Evolutionary conservation across 2,888 invertebrate genomes (phyloP).

Genomic region (Chrysolina haemoptera): DNA sequence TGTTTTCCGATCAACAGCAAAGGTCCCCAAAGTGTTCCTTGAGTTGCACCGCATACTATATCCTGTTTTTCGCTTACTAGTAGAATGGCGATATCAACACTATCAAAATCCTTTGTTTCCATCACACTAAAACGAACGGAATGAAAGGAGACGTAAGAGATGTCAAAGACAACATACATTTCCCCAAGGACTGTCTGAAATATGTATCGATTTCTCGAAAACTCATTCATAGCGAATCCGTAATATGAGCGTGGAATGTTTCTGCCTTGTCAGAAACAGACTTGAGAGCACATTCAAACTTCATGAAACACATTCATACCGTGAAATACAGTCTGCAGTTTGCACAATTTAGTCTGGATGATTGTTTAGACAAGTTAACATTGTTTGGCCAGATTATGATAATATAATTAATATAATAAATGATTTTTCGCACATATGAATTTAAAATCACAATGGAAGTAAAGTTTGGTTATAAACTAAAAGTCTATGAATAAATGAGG

Average conservation of each 20-base stretch:
- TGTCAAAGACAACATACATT: slow-evolving; percentile 11
- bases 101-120: too few relatives aligned
- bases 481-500: too few relatives aligned
- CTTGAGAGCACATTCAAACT: background rate
- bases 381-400: too few relatives aligned
- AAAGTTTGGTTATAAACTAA: too few relatives aligned
- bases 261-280: background rate
- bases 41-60: too few relatives aligned
- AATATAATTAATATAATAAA: too few relatives aligned
- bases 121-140: slow-evolving; percentile 4
- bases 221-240: background rate
- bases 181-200: background rate
- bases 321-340: background rate
- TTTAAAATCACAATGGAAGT: too few relatives aligned
- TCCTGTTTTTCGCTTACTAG: too few relatives aligned
- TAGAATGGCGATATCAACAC: too few relatives aligned
- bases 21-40: too few relatives aligned
- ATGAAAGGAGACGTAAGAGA: background rate
- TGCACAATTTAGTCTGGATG: background rate
- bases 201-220: background rate
- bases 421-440: too few relatives aligned
- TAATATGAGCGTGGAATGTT: background rate
- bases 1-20: too few relatives aligned
- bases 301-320: background rate
- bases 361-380: background rate